Conservation (phyloP, 2,113 vertebrate species). For the Vulpes ferrilata region DNA sequence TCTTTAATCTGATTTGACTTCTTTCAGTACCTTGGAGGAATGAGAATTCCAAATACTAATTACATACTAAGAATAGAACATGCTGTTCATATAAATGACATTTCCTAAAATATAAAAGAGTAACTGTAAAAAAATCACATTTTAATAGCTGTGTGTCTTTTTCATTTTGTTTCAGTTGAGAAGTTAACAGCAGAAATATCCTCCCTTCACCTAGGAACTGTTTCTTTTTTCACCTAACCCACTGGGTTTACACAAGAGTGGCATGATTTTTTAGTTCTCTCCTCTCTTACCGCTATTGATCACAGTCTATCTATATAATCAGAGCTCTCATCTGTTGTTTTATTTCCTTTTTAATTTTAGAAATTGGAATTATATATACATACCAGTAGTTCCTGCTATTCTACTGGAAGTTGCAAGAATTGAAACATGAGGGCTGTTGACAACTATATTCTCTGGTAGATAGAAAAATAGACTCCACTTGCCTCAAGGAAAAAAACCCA, state of each 20-base stretch:
- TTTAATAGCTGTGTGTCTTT: neutral
- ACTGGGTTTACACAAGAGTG: neutral
- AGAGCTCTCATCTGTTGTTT: neutral
- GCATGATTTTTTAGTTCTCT: neutral
- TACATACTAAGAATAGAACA: neutral
- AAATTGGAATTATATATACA: neutral
- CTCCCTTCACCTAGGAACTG: neutral
- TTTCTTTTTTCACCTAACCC: neutral
- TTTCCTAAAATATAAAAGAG: conserved; percentile 31
- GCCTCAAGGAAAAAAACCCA: neutral
- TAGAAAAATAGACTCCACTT: neutral
- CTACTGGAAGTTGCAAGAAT: neutral
- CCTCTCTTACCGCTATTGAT: neutral
- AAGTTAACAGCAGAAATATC: neutral
- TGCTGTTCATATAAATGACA: neutral
- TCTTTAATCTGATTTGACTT: conserved; percentile 53
- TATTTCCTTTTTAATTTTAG: neutral
- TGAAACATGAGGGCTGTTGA: neutral
- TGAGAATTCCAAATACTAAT: conserved; percentile 57
- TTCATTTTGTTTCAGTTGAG: neutral
- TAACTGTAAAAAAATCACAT: neutral
- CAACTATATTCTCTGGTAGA: neutral
- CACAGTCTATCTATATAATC: neutral
- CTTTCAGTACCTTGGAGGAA: neutral
- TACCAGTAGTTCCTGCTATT: neutral